phyloP scores from a whole-genome alignment of 2,888 invertebrate genomes.

The Trachelus tabidus region DNA sequence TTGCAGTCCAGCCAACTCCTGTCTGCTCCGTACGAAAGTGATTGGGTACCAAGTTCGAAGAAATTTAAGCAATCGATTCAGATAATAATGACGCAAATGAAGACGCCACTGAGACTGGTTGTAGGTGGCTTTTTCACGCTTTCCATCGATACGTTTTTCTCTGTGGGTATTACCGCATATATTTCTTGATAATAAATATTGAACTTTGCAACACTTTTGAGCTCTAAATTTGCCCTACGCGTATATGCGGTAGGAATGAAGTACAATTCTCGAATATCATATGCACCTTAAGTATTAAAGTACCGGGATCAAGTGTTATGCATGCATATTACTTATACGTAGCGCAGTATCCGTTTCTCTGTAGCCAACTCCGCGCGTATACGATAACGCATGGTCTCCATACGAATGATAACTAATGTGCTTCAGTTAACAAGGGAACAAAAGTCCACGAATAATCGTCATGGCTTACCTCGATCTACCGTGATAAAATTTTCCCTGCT shows the following conservation, averaged over 20 bases:
- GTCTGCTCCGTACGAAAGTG: too few relatives aligned
- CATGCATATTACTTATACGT: neutral
- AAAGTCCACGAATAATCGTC: neutral
- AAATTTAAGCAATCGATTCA: too few relatives aligned
- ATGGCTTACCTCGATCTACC: neutral
- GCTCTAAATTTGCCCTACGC: too few relatives aligned
- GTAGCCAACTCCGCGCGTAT: neutral
- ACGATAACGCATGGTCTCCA: neutral
- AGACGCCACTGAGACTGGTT: constrained; percentile 2
- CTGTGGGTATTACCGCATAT: neutral
- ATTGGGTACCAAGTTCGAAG: too few relatives aligned
- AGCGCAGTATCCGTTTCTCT: neutral
- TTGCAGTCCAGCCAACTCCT: too few relatives aligned
- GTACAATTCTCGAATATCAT: too few relatives aligned
- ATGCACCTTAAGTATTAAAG: too few relatives aligned
- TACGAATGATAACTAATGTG: neutral
- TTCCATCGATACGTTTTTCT: constrained; percentile 7
- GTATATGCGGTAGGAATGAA: too few relatives aligned
- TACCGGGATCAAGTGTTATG: too few relatives aligned
- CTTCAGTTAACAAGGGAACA: neutral
- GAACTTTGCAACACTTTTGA: too few relatives aligned
- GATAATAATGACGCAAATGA: constrained; percentile 12
- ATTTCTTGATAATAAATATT: too few relatives aligned
- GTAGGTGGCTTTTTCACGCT: constrained; percentile 9
- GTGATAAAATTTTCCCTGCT: neutral